These are phyloP conservation scores for Cryptocheilus praepositus DNA, from an alignment of 2,888 invertebrate species.

Conservation along the genomic window DNA sequence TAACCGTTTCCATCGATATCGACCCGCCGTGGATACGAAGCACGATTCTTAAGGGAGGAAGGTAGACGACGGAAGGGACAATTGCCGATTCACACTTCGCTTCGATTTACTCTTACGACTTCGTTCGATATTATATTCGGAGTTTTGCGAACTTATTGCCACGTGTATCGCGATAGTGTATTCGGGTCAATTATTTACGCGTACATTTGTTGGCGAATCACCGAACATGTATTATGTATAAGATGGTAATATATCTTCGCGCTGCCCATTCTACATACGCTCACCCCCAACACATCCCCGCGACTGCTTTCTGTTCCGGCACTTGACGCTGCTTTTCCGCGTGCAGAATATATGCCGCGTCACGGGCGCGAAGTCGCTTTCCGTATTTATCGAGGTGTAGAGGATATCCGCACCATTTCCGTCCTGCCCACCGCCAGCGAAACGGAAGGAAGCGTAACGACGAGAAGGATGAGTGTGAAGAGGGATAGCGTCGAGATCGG, in stretches of 20 bases:
- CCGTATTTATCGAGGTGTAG: slow-evolving; percentile 6
- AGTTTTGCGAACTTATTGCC: too few relatives aligned
- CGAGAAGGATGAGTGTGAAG: slow-evolving; percentile 1
- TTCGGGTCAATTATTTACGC: too few relatives aligned
- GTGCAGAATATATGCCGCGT: too few relatives aligned
- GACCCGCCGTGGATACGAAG: neutral
- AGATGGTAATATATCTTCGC: too few relatives aligned
- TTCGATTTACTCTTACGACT: too few relatives aligned
- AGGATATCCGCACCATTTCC: slow-evolving; percentile 4
- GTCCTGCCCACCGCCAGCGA: neutral
- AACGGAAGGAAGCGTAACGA: slow-evolving; percentile 5
- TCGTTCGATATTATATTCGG: too few relatives aligned
- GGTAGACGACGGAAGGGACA: too few relatives aligned
- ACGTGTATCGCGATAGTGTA: too few relatives aligned
- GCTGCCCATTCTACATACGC: too few relatives aligned
- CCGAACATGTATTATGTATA: too few relatives aligned
- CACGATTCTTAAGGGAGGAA: neutral
- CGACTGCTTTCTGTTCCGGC: neutral
- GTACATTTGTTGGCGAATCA: too few relatives aligned
- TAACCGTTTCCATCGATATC: neutral
- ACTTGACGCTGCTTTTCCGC: neutral
- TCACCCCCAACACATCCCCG: neutral
- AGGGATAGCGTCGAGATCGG: neutral
- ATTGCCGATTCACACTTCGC: too few relatives aligned
- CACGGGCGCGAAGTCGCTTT: neutral